Conservation (phyloP, 2,113 vertebrate genomes). For the Erpornis zantholeuca region DNA sequence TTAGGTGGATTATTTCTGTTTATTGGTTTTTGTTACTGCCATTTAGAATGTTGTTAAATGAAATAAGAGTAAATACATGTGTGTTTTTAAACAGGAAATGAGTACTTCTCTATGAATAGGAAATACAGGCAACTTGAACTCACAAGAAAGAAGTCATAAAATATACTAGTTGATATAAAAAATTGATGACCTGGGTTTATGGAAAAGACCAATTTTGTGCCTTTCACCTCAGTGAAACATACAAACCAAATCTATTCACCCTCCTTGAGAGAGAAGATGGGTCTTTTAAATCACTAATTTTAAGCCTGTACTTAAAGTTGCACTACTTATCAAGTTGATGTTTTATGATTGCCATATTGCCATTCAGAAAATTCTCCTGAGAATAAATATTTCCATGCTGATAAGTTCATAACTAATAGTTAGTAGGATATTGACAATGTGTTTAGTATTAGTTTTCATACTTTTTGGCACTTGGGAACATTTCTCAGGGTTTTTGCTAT, state of each 20-base stretch:
- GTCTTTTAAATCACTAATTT: neutral
- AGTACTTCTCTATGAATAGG: neutral
- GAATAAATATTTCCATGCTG: neutral
- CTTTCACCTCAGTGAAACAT: neutral
- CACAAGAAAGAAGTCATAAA: neutral
- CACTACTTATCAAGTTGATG: neutral
- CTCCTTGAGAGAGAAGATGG: neutral
- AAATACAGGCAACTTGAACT: neutral
- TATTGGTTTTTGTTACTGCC: neutral
- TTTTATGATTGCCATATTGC: neutral
- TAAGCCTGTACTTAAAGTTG: neutral
- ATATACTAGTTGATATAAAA: neutral
- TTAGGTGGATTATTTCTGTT: neutral
- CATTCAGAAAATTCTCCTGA: neutral
- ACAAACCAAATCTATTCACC: neutral
- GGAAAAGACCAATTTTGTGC: neutral
- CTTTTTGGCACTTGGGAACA: neutral
- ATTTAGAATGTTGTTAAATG: neutral
- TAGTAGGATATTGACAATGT: neutral
- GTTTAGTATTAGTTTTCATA: slow-evolving; percentile 19
- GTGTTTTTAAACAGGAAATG: slow-evolving; percentile 10
- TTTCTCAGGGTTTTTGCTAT: neutral
- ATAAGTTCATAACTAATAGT: neutral
- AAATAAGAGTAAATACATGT: neutral
- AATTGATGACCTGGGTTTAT: neutral